phyloP scores from a whole-genome alignment of 2,797 vertebrate genomes.

The Mareca penelope region DNA sequence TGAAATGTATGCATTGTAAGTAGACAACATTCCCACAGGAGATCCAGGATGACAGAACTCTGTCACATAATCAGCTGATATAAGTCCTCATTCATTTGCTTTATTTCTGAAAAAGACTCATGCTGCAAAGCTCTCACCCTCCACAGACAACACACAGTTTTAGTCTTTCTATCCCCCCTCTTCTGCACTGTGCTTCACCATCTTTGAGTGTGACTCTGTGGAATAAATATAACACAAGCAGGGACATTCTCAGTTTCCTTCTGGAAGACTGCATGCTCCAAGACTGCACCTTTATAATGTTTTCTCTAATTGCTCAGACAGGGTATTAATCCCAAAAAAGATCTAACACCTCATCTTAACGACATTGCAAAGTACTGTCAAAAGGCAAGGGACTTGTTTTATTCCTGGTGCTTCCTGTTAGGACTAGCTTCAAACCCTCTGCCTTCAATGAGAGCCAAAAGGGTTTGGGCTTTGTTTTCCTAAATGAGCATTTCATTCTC shows the following conservation, averaged over 20 bases:
- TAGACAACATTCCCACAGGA: not conserved
- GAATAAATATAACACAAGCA: not conserved
- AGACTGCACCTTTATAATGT: not conserved
- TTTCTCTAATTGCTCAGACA: not conserved
- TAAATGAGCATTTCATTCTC: constrained; percentile 19
- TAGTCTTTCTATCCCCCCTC: not conserved
- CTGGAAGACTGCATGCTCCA: not conserved
- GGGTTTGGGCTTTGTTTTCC: not conserved
- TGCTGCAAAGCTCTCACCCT: not conserved
- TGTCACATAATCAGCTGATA: not conserved
- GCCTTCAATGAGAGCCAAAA: not conserved
- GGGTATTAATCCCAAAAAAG: not conserved
- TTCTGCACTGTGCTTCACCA: not conserved
- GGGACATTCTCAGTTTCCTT: not conserved
- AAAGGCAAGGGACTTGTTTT: not conserved
- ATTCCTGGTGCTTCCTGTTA: not conserved
- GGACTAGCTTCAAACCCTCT: not conserved
- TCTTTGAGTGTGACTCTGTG: not conserved
- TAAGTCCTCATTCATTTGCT: not conserved
- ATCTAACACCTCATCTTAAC: not conserved
- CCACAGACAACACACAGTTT: not conserved
- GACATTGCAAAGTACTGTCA: not conserved
- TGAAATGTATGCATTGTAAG: not conserved
- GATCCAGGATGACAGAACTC: not conserved
- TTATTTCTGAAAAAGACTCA: not conserved